Evolutionary conservation across 2,888 invertebrate genomes (phyloP).

Genomic region (Ophion costatus): DNA sequence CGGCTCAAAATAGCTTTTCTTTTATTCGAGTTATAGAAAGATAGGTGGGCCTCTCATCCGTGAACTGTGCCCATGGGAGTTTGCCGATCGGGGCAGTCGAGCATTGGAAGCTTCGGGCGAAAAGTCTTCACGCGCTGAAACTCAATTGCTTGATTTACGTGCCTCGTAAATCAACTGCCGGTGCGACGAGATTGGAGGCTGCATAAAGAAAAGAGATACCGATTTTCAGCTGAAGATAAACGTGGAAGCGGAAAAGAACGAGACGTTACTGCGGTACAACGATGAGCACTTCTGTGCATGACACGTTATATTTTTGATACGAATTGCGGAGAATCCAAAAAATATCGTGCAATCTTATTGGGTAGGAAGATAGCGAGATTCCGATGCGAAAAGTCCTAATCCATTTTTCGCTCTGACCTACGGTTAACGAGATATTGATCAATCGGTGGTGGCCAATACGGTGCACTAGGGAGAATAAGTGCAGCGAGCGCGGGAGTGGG

Average conservation of each 20-base stretch:
- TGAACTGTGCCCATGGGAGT: conserved; percentile 1
- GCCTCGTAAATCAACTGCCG: conserved; percentile 74
- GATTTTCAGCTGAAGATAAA: neutral
- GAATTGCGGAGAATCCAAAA: no score
- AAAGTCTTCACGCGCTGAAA: conserved; percentile 77
- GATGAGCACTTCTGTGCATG: no score
- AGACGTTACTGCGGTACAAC: no score
- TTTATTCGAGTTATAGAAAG: neutral
- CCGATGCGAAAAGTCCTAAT: neutral
- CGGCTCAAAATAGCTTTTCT: conserved; percentile 4
- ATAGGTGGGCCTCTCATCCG: neutral
- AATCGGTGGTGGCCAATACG: no score
- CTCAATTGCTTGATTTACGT: conserved; percentile 79
- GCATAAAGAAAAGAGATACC: conserved; percentile 4
- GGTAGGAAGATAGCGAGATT: neutral
- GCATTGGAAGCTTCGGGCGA: conserved; percentile 35
- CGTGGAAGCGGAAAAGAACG: neutral
- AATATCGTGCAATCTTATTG: neutral
- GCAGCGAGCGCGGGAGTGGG: no score
- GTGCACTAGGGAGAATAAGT: no score
- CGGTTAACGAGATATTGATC: neutral
- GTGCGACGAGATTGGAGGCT: neutral
- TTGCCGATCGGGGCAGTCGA: conserved; percentile 11
- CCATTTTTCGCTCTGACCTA: neutral
- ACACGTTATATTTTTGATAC: no score